Base-by-base conservation (phyloP, 1,140 invertebrate genomes). In the Panagrolaimus sp. region DNA sequence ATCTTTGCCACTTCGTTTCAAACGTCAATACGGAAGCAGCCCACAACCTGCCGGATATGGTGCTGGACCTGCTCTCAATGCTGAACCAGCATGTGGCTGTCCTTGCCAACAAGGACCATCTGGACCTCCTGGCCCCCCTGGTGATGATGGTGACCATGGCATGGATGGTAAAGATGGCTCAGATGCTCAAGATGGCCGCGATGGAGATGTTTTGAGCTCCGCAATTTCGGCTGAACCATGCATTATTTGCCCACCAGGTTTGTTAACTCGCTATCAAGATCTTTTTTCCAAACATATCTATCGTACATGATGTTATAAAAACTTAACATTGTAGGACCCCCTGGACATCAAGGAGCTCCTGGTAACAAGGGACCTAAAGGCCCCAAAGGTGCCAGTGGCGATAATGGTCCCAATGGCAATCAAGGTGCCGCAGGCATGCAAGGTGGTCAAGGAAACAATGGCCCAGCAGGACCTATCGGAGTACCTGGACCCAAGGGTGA, bases 281-380 rank as follows among this genome's bases (percentile, higher is more conserved):
- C 9, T 55, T 8, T 64, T 65, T 55, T 21, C n/a, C 9, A 65
- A 9, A n/a, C n/a, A n/a, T n/a, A n/a, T n/a, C n/a, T n/a, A n/a
- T n/a, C n/a, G n/a, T n/a, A n/a, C n/a, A n/a, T n/a, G n/a, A n/a
- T n/a, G n/a, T n/a, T n/a, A n/a, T 55, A 46, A 55, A 10, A 9
- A 62, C n/a, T 62, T 9, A 8, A 17, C 17, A 9, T 9, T 9
- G 9, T 32, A n/a, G 14, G 8, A 45, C 26, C 47, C 8, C n/a
- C 65, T n/a, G 68, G 70, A 48, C 43, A 52, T 38, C 75, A 77
- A 67, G 80, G 80, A 55, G 48, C 69, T 21, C 38, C 67, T 24
- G 80, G 82, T 71, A 75, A 82, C 52, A 81, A 83, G 68, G 80
- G 81, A 73, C 82, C 79, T 38, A 73, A 68, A 26, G 81, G 82